Conservation (phyloP, 2,113 vertebrate genomes). For the Prunella fulvescens region DNA sequence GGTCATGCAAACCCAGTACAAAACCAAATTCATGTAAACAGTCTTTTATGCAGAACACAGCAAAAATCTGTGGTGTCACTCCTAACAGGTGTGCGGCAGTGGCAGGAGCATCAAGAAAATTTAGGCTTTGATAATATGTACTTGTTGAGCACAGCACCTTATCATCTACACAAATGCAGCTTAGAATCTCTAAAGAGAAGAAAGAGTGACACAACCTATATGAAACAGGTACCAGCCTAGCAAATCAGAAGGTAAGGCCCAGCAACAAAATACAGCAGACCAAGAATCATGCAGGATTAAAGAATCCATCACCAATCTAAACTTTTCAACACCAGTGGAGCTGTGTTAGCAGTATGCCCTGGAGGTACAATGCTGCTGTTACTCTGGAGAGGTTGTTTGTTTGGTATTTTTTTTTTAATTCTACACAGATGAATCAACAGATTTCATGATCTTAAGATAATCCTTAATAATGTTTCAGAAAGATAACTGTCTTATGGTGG, state of each 20-base stretch:
- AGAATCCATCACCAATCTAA: not conserved
- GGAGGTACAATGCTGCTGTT: not conserved
- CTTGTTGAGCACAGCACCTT: not conserved
- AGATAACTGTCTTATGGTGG: not conserved
- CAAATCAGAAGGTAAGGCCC: not conserved
- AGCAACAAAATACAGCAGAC: not conserved
- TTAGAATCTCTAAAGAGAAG: not conserved
- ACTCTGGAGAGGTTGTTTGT: not conserved
- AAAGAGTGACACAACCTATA: not conserved
- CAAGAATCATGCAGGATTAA: not conserved
- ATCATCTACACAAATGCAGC: not conserved
- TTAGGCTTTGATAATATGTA: not conserved
- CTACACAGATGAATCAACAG: not conserved
- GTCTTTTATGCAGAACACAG: not conserved
- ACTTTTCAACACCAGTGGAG: not conserved
- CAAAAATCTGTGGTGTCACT: not conserved
- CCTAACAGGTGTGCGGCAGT: not conserved
- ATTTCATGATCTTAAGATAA: not conserved
- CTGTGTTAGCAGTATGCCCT: not conserved
- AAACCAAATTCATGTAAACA: not conserved
- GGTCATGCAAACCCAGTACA: not conserved
- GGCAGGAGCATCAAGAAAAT: not conserved
- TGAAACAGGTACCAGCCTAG: not conserved
- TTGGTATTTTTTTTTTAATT: not conserved
- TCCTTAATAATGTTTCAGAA: not conserved